Percentiles rank a stretch among this genome's conserved stretches.
Evolutionary conservation across 2,797 vertebrate species (phyloP).

Genomic region (Acanthopagrus latus): DNA sequence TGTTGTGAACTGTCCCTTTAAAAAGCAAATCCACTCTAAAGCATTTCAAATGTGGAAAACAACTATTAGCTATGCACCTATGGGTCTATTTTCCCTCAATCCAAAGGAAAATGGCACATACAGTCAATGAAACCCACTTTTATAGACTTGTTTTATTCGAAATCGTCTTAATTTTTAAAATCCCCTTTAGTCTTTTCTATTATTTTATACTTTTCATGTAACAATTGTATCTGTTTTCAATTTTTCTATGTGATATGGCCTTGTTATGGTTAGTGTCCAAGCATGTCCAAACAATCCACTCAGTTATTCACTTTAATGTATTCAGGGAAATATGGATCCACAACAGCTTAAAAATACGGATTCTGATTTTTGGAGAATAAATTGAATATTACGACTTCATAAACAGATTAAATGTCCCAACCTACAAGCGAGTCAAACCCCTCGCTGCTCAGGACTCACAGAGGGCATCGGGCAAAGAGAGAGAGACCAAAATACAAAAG

Average conservation of each 20-base stretch:
- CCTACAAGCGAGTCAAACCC: not conserved
- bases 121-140: too few species aligned
- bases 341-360: not conserved
- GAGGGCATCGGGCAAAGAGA: not conserved
- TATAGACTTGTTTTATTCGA: too few species aligned
- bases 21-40: not conserved
- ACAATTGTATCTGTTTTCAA: too few species aligned
- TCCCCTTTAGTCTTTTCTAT: too few species aligned
- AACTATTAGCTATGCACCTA: not conserved
- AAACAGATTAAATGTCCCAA: not conserved
- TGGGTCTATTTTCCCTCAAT: not conserved
- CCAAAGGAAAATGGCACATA: not conserved
- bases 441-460: not conserved
- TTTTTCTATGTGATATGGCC: too few species aligned
- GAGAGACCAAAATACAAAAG: slow-evolving; percentile 6
- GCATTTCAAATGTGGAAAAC: not conserved
- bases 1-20: too few species aligned
- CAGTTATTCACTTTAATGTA: not conserved
- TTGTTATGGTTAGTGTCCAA: not conserved
- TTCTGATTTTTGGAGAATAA: slow-evolving; percentile 1
- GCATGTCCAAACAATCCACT: not conserved
- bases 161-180: too few species aligned
- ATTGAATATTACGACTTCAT: not conserved
- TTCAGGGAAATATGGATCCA: not conserved
- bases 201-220: too few species aligned